Base-by-base conservation (phyloP, 2,888 invertebrate genomes). In the Priocnemis perturbator region DNA sequence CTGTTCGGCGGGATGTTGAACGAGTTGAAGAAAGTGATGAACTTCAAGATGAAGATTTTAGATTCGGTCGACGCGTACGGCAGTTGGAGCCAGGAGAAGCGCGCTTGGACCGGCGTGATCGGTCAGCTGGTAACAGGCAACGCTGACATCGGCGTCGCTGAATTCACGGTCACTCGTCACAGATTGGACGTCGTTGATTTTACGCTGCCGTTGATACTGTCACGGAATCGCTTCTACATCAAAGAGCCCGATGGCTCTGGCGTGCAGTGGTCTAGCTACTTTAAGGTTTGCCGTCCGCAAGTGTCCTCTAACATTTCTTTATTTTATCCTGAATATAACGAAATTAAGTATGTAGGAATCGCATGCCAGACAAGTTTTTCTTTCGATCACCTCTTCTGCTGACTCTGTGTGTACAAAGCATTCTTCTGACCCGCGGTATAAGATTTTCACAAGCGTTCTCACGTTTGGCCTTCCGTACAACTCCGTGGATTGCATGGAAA, bases 181-280 rank as follows among this genome's bases (percentile, higher is more conserved):
- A 77, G 87, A 11, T 20, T 82, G 20, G 61, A 77, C 0, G 77
- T 56, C 5, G 66, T 88, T 0, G 87, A 87, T 47, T 88, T 86
- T 52, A 83, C 85, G 0, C 23, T 81, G 14, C 87, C 87, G 0
- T 64, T 88, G 47, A 37, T 83, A 5, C 17, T 77, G 0, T 76
- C 83, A 0, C 64, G 69, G 11, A 73, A 78, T 30, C 70, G 71
- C 14, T 71, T 86, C 53, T 86, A 83, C 57, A 64, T 87, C 17
- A 82, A 71, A 50, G 63, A 79, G 53, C 81, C 77, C 0, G 61
- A 61, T 11, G 64, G 60, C 5, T 60, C 73, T 0, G 52, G 58
- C 0, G 72, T 87, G 3, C 76, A 81, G 14, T 87, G 86, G 87
- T 72, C 80, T 1, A 79, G 79, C 5, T 85, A 87, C 52, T 82